These are phyloP conservation scores for human DNA, from an alignment of 2,113 vertebrate genomes.

Conservation along the genomic window GRCh38 chr12:89988001-89988500, in stretches of 20 bases:
- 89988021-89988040: neutral
- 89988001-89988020: neutral
- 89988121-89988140: neutral
- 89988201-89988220: neutral
- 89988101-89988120: neutral
- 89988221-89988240: conserved; percentile 43
- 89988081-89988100: conserved; percentile 3
- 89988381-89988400: neutral
- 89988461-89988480: neutral
- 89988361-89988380: neutral
- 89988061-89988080: neutral
- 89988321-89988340: conserved; percentile 47
- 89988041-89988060: neutral
- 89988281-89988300: conserved; percentile 51
- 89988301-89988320: conserved; percentile 59
- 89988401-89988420: neutral
- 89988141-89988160: neutral
- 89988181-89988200: neutral
- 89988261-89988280: conserved; percentile 51
- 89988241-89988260: neutral
- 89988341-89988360: conserved; percentile 47
- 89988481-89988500: neutral
- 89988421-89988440: neutral
- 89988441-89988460: neutral
- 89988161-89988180: neutral